Percentiles rank a stretch among this genome's conserved stretches.
These are phyloP conservation scores for Macrotus californicus DNA, from an alignment of 2,113 vertebrate genomes.

Conservation along the genomic window DNA sequence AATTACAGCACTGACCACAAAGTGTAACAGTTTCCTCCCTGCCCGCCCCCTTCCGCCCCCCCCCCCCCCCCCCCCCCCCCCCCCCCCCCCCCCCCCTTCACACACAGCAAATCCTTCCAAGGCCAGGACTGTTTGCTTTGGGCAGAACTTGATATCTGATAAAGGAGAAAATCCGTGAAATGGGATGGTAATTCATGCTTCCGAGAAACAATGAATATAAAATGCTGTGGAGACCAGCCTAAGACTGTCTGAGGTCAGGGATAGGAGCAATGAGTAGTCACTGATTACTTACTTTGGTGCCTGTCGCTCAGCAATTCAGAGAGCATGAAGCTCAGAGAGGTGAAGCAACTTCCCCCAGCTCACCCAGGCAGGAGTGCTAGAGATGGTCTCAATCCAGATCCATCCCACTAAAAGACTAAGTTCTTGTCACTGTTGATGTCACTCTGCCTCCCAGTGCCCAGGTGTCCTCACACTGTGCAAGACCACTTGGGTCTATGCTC, in stretches of 20 bases:
- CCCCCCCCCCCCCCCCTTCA: constrained; percentile 44
- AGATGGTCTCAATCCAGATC: background rate
- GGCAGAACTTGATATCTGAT: background rate
- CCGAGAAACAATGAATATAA: background rate
- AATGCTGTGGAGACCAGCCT: background rate
- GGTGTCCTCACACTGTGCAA: too few relatives aligned
- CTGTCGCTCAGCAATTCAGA: background rate
- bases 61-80: constrained; percentile 38
- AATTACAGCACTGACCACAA: constrained; percentile 64
- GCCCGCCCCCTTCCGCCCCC: too few relatives aligned
- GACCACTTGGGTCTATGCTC: background rate
- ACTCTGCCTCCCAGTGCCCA: background rate
- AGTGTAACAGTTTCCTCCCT: constrained; percentile 19
- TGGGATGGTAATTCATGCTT: background rate
- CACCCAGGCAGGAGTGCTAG: background rate
- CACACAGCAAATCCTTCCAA: background rate
- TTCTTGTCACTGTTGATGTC: background rate
- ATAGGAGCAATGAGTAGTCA: background rate
- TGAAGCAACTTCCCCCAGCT: background rate
- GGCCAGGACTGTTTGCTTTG: background rate
- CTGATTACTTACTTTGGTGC: background rate
- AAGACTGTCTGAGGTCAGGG: background rate
- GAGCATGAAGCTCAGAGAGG: background rate
- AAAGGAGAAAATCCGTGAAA: constrained; percentile 31
- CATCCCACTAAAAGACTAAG: background rate